Conservation (phyloP, 2,888 invertebrate genomes). For the Pyrrhia umbra region DNA sequence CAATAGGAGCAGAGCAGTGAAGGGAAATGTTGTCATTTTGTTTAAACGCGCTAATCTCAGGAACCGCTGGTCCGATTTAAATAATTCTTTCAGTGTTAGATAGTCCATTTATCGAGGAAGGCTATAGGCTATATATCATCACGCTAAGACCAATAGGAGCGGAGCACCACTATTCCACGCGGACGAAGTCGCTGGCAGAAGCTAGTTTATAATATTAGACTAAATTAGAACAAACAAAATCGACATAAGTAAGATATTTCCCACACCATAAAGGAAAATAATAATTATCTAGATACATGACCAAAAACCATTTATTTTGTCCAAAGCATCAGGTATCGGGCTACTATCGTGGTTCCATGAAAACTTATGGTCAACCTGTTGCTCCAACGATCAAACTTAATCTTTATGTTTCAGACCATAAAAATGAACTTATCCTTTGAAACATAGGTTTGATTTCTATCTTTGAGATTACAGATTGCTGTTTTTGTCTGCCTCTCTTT, state of each 20-base stretch:
- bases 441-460: constrained; percentile 11
- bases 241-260: not conserved
- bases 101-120: too few species aligned
- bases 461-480: not conserved
- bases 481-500: not conserved
- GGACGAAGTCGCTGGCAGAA: too few species aligned
- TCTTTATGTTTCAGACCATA: constrained; percentile 29
- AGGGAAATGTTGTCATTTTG: too few species aligned
- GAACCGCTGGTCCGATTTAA: too few species aligned
- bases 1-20: too few species aligned
- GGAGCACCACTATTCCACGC: too few species aligned
- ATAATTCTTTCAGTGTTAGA: too few species aligned
- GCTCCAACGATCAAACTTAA: constrained; percentile 22
- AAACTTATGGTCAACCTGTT: constrained; percentile 46
- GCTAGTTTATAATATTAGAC: too few species aligned
- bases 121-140: too few species aligned
- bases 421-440: constrained; percentile 16
- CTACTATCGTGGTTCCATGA: constrained; percentile 4
- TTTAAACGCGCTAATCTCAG: too few species aligned
- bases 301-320: constrained; percentile 7
- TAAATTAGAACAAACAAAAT: too few species aligned
- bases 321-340: not conserved
- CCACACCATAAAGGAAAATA: not conserved
- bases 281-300: not conserved
- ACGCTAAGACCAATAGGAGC: too few species aligned